Conservation (phyloP, 2,113 vertebrate genomes). For the Scopus umbretta region DNA sequence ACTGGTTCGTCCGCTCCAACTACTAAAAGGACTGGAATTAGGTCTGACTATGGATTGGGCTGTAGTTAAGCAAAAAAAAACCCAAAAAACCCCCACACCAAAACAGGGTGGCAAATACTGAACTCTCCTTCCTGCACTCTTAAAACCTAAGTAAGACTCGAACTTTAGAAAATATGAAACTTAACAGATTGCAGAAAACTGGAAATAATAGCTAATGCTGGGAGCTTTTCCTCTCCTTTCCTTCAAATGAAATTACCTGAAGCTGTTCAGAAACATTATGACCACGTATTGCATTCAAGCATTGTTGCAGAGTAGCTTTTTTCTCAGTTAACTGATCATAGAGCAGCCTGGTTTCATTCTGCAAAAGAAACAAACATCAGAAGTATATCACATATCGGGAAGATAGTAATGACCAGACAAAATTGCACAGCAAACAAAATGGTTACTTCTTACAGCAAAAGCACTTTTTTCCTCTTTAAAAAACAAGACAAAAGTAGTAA, state of each 20-base stretch:
- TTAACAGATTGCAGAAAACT: neutral
- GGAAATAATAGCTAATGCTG: neutral
- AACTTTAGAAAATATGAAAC: neutral
- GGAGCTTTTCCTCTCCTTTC: neutral
- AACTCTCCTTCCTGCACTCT: neutral
- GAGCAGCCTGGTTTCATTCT: constrained; percentile 78
- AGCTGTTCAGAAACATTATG: constrained; percentile 63
- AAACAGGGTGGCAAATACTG: neutral
- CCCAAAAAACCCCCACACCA: too few species aligned
- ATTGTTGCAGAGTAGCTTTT: constrained; percentile 66
- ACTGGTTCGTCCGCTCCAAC: neutral
- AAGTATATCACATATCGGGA: neutral
- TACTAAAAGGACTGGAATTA: neutral
- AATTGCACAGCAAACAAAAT: neutral
- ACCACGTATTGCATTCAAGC: constrained; percentile 51
- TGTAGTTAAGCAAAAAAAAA: neutral
- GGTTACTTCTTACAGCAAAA: neutral
- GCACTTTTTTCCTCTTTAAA: neutral
- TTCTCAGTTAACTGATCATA: constrained; percentile 81
- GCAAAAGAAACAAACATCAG: constrained; percentile 38
- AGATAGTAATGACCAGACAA: neutral
- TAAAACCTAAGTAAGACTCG: neutral
- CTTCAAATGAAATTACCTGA: constrained; percentile 75
- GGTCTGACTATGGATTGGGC: neutral
- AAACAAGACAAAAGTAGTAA: neutral